Evolutionary conservation across 2,888 invertebrate species (phyloP).

Genomic region (Neoaliturus tenellus): DNA sequence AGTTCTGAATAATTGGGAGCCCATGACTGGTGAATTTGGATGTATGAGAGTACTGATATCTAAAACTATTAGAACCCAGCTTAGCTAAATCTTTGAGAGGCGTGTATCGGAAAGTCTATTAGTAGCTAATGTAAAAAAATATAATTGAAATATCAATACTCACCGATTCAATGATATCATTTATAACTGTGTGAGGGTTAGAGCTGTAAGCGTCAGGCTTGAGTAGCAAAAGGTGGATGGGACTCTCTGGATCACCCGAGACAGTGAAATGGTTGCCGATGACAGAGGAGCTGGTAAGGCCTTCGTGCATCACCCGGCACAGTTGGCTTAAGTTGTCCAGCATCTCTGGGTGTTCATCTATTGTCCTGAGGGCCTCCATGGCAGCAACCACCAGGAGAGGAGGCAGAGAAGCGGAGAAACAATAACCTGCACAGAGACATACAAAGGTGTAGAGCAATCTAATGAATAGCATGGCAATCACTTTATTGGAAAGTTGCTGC

Average conservation of each 20-base stretch:
- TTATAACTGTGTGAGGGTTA: not conserved
- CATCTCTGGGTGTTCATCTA: slow-evolving; percentile 81
- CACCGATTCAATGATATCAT: slow-evolving; percentile 17
- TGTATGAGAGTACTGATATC: too few species aligned
- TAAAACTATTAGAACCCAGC: too few species aligned
- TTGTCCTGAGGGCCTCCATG: slow-evolving; percentile 84
- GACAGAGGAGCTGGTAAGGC: slow-evolving; percentile 70
- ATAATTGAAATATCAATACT: too few species aligned
- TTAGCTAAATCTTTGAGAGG: too few species aligned
- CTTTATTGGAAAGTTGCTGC: too few species aligned
- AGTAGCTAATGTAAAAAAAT: too few species aligned
- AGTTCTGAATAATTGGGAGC: too few species aligned
- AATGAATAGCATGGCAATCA: too few species aligned
- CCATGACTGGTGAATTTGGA: too few species aligned
- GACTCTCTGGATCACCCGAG: slow-evolving; percentile 80
- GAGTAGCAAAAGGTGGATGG: slow-evolving; percentile 85
- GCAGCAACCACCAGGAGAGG: slow-evolving; percentile 95
- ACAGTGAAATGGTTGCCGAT: slow-evolving; percentile 73
- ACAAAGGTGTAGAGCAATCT: too few species aligned
- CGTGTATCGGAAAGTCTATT: too few species aligned
- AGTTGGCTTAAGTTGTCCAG: slow-evolving; percentile 78
- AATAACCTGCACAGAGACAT: slow-evolving; percentile 84
- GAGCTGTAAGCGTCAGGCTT: slow-evolving; percentile 65
- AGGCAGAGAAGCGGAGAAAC: slow-evolving; percentile 97
- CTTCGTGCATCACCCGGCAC: slow-evolving; percentile 77